These are phyloP conservation scores for Malurus melanocephalus DNA, from an alignment of 2,113 vertebrate genomes.

Conservation along the genomic window DNA sequence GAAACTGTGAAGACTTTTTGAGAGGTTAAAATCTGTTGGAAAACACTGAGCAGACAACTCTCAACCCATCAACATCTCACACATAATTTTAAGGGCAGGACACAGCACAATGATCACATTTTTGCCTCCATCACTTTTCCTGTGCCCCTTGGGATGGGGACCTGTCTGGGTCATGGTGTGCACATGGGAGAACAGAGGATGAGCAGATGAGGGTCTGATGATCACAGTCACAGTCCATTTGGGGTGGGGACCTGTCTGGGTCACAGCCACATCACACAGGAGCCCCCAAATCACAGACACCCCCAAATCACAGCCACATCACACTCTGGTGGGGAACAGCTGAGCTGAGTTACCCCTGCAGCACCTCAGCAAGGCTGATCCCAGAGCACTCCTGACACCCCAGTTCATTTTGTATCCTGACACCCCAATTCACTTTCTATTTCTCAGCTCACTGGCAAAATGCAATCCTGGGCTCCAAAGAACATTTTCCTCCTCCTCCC, in stretches of 20 bases:
- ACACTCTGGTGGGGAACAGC: fast-evolving
- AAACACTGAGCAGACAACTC: not conserved
- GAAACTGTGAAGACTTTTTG: not conserved
- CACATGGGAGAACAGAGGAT: fast-evolving
- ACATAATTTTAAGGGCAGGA: not conserved
- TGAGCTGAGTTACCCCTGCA: not conserved
- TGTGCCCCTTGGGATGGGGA: not conserved
- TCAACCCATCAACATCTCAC: fast-evolving
- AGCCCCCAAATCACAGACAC: no score
- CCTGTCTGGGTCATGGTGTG: no score
- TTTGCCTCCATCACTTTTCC: not conserved
- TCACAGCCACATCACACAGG: fast-evolving
- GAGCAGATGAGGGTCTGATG: not conserved
- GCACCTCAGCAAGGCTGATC: no score
- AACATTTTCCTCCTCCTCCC: not conserved
- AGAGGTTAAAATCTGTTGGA: not conserved
- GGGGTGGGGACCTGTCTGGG: no score
- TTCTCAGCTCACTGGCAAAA: not conserved
- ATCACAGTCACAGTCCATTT: fast-evolving
- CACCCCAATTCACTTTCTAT: fast-evolving
- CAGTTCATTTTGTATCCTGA: not conserved
- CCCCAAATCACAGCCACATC: no score
- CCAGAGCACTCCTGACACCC: fast-evolving
- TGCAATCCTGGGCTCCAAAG: not conserved
- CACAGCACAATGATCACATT: fast-evolving